Percentiles rank a stretch among this genome's conserved stretches.
Conservation (phyloP, 2,888 invertebrate species). For the Drosophila peninsularis region DNA sequence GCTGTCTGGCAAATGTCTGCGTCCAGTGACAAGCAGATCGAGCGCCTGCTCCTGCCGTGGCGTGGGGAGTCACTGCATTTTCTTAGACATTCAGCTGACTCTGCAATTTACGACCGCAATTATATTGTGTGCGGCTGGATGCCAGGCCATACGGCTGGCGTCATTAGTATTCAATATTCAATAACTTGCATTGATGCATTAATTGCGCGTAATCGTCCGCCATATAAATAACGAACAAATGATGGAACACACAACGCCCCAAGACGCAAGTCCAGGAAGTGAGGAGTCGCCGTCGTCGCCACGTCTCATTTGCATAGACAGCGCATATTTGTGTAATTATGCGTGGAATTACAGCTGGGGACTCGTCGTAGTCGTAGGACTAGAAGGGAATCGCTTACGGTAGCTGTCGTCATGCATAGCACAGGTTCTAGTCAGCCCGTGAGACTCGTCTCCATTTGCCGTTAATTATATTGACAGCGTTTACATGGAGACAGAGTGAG, state of each 20-base stretch:
- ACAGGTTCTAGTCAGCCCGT: too few species aligned
- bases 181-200: constrained; percentile 79
- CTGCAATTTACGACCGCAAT: constrained; percentile 72
- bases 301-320: constrained; percentile 69
- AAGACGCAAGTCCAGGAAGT: constrained; percentile 47
- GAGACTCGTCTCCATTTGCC: constrained; percentile 69
- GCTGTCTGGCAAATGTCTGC: constrained; percentile 56
- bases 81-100: constrained; percentile 58
- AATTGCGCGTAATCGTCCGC: constrained; percentile 76
- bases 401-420: constrained; percentile 28
- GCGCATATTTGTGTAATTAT: constrained; percentile 77
- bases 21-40: constrained; percentile 56
- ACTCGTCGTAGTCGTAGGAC: constrained; percentile 1
- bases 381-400: constrained; percentile 28
- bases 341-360: constrained; percentile 59
- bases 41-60: constrained; percentile 21
- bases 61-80: constrained; percentile 48
- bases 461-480: constrained; percentile 78
- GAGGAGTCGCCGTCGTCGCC: constrained; percentile 39
- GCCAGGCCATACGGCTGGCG: constrained; percentile 46
- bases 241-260: constrained; percentile 24
- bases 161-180: constrained; percentile 79
- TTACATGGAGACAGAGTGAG: constrained; percentile 29
- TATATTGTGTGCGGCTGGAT: constrained; percentile 42
- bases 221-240: constrained; percentile 66